These are phyloP conservation scores for Penaeus chinensis DNA, from an alignment of 1,140 invertebrate species.

Conservation along the genomic window DNA sequence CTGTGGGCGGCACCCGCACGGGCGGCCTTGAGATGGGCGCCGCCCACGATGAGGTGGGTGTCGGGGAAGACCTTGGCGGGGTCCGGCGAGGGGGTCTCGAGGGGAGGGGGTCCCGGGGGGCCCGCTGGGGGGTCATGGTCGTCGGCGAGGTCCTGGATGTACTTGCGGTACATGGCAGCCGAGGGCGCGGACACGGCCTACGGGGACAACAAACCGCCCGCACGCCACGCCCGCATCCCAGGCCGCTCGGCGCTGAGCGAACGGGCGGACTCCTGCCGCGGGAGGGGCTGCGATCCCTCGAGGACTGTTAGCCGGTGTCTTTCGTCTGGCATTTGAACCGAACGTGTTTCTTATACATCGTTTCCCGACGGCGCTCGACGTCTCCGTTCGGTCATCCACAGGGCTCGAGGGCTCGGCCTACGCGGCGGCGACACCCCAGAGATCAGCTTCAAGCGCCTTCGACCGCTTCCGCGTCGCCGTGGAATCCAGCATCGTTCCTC, in stretches of 20 bases:
- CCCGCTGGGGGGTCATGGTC: neutral
- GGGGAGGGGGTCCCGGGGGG: neutral
- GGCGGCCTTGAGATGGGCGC: constrained; percentile 42
- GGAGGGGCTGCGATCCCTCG: neutral
- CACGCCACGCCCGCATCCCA: neutral
- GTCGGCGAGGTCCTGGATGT: constrained; percentile 43
- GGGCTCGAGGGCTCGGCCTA: neutral
- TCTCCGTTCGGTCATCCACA: neutral
- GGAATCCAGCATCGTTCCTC: too few species aligned
- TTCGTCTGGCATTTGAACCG: constrained; percentile 15
- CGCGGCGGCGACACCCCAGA: too few species aligned
- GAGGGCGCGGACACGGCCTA: neutral
- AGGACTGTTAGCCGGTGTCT: too few species aligned
- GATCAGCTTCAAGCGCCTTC: too few species aligned
- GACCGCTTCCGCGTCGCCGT: too few species aligned
- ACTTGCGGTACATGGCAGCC: constrained; percentile 53
- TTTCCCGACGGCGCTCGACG: neutral
- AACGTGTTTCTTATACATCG: constrained; percentile 40
- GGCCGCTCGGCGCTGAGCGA: neutral
- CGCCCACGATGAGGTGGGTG: constrained; percentile 44
- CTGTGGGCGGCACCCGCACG: constrained; percentile 34
- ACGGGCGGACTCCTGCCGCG: neutral
- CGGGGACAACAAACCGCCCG: neutral
- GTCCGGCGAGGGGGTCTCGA: constrained; percentile 2
- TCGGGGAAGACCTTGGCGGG: constrained; percentile 26